Evolutionary conservation across 1,140 invertebrate species (phyloP).

Genomic region (Myzus persicae): DNA sequence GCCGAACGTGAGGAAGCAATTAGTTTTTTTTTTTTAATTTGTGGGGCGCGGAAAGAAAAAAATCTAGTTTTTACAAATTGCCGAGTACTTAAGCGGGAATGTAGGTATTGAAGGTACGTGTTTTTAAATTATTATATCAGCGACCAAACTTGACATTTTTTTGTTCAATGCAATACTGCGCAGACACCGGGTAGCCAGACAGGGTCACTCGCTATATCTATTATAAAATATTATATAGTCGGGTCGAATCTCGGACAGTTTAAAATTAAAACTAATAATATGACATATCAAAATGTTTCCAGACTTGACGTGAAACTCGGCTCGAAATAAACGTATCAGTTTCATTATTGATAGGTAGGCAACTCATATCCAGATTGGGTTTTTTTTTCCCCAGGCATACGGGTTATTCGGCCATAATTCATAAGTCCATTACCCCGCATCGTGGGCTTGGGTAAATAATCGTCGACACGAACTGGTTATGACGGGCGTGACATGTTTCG

Average conservation of each 20-base stretch:
- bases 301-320: not conserved
- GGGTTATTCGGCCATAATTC: not conserved
- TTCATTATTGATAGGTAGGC: not conserved
- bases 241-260: not conserved
- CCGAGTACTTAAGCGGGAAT: not conserved
- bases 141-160: not conserved
- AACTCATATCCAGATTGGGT: not conserved
- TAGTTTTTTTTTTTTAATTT: not conserved
- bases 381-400: not conserved
- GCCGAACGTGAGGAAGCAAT: too few species aligned
- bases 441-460: not conserved
- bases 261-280: not conserved
- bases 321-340: not conserved
- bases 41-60: not conserved
- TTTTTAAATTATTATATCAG: not conserved
- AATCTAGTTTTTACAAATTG: not conserved
- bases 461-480: not conserved
- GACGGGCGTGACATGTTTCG: not conserved
- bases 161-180: not conserved
- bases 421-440: not conserved
- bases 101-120: not conserved
- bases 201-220: not conserved
- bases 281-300: not conserved
- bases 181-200: not conserved
- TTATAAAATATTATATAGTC: too few species aligned